Percentiles rank a stretch among this genome's conserved stretches.
Conservation (phyloP, 2,113 vertebrate genomes). For the Philantomba maxwellii region DNA sequence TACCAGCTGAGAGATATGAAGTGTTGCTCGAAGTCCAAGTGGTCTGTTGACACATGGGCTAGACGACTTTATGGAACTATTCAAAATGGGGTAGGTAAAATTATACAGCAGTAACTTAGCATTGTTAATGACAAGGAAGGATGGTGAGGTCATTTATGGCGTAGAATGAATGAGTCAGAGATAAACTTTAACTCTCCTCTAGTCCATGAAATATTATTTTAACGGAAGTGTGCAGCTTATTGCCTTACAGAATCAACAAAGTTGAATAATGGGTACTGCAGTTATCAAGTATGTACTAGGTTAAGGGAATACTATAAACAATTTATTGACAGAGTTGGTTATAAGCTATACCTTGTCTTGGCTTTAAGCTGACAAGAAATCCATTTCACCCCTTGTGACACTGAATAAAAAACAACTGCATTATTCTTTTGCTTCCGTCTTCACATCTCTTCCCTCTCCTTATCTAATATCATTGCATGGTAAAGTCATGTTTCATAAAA, state of each 20-base stretch:
- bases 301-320: background rate
- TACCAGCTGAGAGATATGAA: slow-evolving; percentile 37
- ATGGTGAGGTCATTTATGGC: background rate
- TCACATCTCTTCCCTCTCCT: slow-evolving; percentile 21
- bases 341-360: background rate
- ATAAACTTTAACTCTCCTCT: slow-evolving; percentile 43
- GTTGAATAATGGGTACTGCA: background rate
- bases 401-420: background rate
- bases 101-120: background rate
- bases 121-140: background rate
- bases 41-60: slow-evolving; percentile 53
- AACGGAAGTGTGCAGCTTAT: background rate
- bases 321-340: background rate
- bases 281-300: background rate
- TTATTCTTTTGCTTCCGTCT: background rate
- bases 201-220: slow-evolving; percentile 6
- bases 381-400: background rate
- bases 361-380: slow-evolving; percentile 15
- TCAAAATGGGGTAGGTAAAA: slow-evolving; percentile 37
- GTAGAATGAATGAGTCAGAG: background rate
- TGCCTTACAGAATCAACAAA: background rate
- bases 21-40: slow-evolving; percentile 68
- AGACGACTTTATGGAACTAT: slow-evolving; percentile 46
- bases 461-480: background rate
- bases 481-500: slow-evolving; percentile 39